Base-by-base conservation (phyloP, 2,113 vertebrate genomes). In the Ictalurus punctatus region DNA sequence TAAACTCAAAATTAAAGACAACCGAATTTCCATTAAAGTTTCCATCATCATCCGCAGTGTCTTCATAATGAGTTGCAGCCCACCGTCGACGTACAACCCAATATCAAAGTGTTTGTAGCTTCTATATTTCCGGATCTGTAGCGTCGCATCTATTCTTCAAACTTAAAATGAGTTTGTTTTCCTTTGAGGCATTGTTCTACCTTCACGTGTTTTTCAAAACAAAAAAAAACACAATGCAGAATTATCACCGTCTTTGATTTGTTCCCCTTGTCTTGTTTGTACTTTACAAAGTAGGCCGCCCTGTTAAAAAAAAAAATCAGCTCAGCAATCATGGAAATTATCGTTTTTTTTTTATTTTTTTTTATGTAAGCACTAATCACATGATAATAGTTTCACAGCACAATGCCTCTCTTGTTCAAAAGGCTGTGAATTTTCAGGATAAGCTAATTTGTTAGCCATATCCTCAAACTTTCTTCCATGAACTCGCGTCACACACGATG, bases 351-450 rank as follows among this genome's bases (percentile, higher is more conserved):
- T 83, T 58, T 82, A 1, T 34, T 34, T 44, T 25, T 61, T 19
- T 2, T 37, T 21, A 83, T 63, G n/a, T 83, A 83, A 83, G 34
- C 81, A 63, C 56, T 63, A 63, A 63, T 63, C 58, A 37, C 40
- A 83, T 40, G 56, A 58, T 58, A 21, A 58, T 82, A 58, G 14
- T 82, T 82, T 58, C 54, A 34, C n/a, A 82, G n/a, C 54, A 82
- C 17, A 58, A 58, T 56, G 23, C 44, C 34, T n/a, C 17, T 40
- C 44, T 27, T 27, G 79, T 34, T 83, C 40, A 16, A 52, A 65
- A 27, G 4, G 3, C n/a, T 13, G 30, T 37, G 16, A 40, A 16
- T 8, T 48, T 48, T 48, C 13, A 48, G 61, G 1, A 13, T 37
- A 37, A 83, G 19, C 8, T 6, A 1, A 83, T 82, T 82, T 82